Evolutionary conservation across 2,888 invertebrate species (phyloP).

Genomic region (Palloptera scutellata): DNA sequence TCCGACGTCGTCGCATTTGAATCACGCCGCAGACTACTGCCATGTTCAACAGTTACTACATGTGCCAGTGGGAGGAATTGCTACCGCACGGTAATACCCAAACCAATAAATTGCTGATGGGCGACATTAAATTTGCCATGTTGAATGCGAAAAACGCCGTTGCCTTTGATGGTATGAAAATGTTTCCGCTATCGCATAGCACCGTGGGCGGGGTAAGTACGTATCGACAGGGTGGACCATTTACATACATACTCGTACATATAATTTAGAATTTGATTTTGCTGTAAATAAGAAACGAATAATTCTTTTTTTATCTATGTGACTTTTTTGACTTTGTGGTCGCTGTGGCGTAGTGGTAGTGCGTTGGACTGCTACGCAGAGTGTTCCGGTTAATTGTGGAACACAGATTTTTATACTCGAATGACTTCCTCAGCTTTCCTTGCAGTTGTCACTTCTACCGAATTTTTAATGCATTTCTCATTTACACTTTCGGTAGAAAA

Average conservation of each 20-base stretch:
- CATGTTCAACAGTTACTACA: conserved; percentile 30
- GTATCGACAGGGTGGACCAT: not conserved
- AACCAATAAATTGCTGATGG: conserved; percentile 28
- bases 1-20: not conserved
- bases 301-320: too few species aligned
- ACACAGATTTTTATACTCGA: too few species aligned
- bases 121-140: conserved; percentile 34
- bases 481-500: too few species aligned
- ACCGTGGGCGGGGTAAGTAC: conserved; percentile 29
- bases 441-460: too few species aligned
- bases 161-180: conserved; percentile 27
- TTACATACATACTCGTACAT: not conserved
- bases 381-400: too few species aligned
- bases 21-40: conserved; percentile 13
- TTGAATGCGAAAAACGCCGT: conserved; percentile 29
- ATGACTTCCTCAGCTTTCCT: too few species aligned
- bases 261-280: too few species aligned
- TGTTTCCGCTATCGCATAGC: conserved; percentile 23
- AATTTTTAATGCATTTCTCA: too few species aligned
- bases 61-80: conserved; percentile 34
- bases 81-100: conserved; percentile 26
- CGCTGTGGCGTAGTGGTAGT: too few species aligned
- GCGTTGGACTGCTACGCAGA: too few species aligned
- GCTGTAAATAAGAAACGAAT: too few species aligned
- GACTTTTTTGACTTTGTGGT: too few species aligned